Base-by-base conservation (phyloP, 2,797 vertebrate genomes). In the Arvicola amphibius region DNA sequence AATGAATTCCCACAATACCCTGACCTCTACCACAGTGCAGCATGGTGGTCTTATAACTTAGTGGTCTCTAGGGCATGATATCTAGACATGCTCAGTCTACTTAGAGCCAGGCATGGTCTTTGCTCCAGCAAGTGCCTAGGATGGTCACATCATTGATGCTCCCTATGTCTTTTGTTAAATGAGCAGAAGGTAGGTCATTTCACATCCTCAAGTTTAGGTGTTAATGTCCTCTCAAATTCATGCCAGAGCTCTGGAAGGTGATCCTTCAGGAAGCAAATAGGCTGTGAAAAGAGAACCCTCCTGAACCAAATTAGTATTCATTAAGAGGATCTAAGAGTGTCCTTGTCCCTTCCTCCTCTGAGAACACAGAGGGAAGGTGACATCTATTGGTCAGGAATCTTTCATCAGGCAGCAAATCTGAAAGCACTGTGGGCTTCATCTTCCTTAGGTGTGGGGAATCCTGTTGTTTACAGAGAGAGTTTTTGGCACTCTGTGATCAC, bases 31-130 rank as follows among this genome's bases (percentile, higher is more conserved):
- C 6, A 6, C 6, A 27, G 88, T 17, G 40, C 14, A 1, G 5
- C 63, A 21, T 3, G 7, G 19, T 13, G 1, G 21, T 3, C 23
- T 43, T 34, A 32, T 11, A 48, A 11, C 1, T 23, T 1, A 27
- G 0, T 2, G 6, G 25, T 37, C 37, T 56, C 29, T 9, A 29
- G 2, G 17, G 5, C 5, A 16, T 76, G 90, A 67, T 37, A n/a
- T 2, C 1, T 3, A n/a, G 19, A 13, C 5, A 34, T 0, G 29
- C n/a, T 40, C 12, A 37, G 2, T 40, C 37, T 46, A 1, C 7
- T 53, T 29, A 1, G n/a, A 0, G n/a, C 40, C 1, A 3, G 43
- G 6, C n/a, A 53, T 21, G 25, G 37, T 67, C 53, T 63, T 46
- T 85, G 48, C 29, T 25, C 56, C 46, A 46, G 0, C 14, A n/a